Percentiles rank a stretch among this genome's conserved stretches.
These are phyloP conservation scores for Notechis scutatus DNA, from an alignment of 2,113 vertebrate genomes.

Conservation along the genomic window DNA sequence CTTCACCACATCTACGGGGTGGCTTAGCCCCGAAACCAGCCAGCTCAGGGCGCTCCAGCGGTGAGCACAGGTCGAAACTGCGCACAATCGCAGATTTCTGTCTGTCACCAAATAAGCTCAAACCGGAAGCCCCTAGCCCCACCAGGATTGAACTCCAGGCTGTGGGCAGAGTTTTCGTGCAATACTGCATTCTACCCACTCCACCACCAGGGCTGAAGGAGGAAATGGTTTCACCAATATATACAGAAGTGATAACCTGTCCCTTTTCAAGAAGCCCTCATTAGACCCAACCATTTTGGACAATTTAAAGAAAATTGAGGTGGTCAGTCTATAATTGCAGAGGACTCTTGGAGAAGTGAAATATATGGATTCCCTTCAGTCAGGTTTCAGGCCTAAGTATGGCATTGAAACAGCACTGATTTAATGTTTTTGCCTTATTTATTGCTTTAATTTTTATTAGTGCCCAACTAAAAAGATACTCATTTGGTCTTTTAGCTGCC, in stretches of 20 bases:
- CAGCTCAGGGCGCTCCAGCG: too few species aligned
- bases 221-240: neutral
- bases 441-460: neutral
- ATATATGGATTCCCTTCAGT: neutral
- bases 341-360: neutral
- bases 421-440: neutral
- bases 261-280: neutral
- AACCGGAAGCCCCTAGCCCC: neutral
- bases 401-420: too few species aligned
- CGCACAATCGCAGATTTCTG: too few species aligned
- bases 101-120: too few species aligned
- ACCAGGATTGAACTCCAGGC: neutral
- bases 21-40: too few species aligned
- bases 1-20: too few species aligned
- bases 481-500: too few species aligned
- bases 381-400: too few species aligned
- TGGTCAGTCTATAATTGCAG: neutral
- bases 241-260: neutral
- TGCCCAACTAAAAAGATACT: too few species aligned
- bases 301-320: neutral
- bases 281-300: neutral
- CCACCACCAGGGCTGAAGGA: neutral
- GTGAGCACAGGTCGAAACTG: too few species aligned
- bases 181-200: neutral
- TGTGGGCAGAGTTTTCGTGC: neutral